These are phyloP conservation scores for Ephestia elutella DNA, from an alignment of 1,140 invertebrate genomes.

Conservation along the genomic window DNA sequence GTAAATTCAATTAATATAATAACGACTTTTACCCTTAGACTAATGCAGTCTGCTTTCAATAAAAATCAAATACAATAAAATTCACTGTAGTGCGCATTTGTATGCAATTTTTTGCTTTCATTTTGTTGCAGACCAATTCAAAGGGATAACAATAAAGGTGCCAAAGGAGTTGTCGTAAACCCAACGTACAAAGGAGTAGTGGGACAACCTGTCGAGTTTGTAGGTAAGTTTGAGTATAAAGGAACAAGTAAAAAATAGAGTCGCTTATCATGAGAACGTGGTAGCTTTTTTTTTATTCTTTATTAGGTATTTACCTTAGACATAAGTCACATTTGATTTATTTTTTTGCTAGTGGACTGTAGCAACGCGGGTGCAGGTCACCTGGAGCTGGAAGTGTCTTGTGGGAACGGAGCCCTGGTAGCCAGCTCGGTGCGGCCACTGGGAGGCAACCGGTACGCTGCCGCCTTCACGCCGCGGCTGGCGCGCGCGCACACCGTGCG, in stretches of 20 bases:
- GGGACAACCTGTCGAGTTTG: slow-evolving; percentile 94
- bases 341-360: slow-evolving; percentile 86
- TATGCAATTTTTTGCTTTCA: not conserved
- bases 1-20: too few species aligned
- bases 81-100: too few species aligned
- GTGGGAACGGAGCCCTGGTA: slow-evolving; percentile 90
- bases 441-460: slow-evolving; percentile 92
- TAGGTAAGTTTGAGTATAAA: slow-evolving; percentile 85
- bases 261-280: too few species aligned
- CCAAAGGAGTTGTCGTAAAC: slow-evolving; percentile 88
- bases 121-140: slow-evolving; percentile 59
- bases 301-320: too few species aligned
- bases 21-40: too few species aligned
- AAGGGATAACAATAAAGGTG: slow-evolving; percentile 75
- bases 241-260: too few species aligned
- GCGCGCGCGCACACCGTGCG: slow-evolving; percentile 90
- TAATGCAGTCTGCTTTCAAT: too few species aligned
- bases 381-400: slow-evolving; percentile 91
- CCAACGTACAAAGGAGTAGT: slow-evolving; percentile 89
- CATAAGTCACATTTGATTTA: too few species aligned
- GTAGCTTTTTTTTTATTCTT: too few species aligned
- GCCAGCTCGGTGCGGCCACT: slow-evolving; percentile 94
- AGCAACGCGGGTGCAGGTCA: slow-evolving; percentile 96
- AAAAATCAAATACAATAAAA: too few species aligned
- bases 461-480: slow-evolving; percentile 93